Evolutionary conservation across 2,113 vertebrate genomes (phyloP).

Genomic region (Oceanites oceanicus): DNA sequence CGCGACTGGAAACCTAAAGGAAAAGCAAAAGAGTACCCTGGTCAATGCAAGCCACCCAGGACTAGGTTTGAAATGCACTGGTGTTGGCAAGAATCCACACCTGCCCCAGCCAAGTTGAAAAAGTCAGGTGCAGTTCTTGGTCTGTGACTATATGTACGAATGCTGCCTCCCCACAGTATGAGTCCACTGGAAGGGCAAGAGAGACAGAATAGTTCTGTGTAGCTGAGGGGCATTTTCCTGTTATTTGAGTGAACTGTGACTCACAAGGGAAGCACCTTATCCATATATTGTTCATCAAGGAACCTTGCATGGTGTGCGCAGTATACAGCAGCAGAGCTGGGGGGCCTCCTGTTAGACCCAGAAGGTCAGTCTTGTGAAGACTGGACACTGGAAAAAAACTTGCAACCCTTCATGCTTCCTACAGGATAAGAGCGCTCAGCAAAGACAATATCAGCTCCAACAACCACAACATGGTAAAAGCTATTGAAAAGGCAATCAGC

Average conservation of each 20-base stretch:
- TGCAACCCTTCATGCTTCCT: background rate
- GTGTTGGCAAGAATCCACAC: background rate
- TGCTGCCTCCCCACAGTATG: background rate
- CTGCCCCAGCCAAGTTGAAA: background rate
- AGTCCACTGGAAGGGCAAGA: background rate
- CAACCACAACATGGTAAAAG: background rate
- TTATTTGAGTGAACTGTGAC: background rate
- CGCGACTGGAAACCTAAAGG: slow-evolving; percentile 88
- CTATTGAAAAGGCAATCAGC: background rate
- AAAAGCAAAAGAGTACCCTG: background rate
- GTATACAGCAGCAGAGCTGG: background rate
- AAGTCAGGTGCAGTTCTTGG: background rate
- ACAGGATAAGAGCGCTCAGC: background rate
- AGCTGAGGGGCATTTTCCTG: background rate
- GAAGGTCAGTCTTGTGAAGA: background rate
- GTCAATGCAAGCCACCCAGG: background rate
- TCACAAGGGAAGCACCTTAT: background rate
- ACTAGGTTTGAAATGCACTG: background rate
- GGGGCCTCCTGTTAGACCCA: background rate
- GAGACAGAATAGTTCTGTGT: background rate
- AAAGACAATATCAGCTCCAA: background rate
- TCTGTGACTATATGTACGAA: background rate
- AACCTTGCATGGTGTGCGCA: background rate
- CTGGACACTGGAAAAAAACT: background rate
- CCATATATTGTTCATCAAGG: background rate